Evolutionary conservation across 2,113 vertebrate genomes (phyloP), one percentile per base, ranked within the genome.

Genomic region (Echinops telfairi): DNA sequence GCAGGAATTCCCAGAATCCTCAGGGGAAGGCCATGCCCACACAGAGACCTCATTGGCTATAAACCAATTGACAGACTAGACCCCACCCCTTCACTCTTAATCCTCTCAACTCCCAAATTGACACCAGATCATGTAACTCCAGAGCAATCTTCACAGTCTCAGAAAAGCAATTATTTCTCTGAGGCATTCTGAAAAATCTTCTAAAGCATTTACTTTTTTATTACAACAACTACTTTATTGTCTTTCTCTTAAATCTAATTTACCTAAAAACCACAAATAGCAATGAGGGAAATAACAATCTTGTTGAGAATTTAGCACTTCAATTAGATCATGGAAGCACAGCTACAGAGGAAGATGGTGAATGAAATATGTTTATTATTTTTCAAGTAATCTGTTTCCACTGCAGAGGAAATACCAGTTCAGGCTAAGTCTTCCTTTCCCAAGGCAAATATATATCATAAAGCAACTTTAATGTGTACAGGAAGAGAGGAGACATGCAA

Each of bases 401-500:
- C 10, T 14, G 16, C 70, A n/a, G 68, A 62, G 14, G 5, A 70
- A 66, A 27, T 3, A 11, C 31, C 47, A 3, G 33, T 3, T 58
- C 80, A 8, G 76, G 53, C 47, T 3, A 12, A n/a, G 31, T 31
- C 47, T 62, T 43, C 27, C 25, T 70, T 62, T 83, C 77, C 47
- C 23, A 5, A 31, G n/a, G 19, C 36, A 1, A 53, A 53, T 2
- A 62, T 4, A 3, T 23, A 25, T 31, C 8, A 0, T 20, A 77
- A 53, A 62, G n/a, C 31, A 4, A 1, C 25, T 43, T 83, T 64
- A 25, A 25, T 73, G 25, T 66, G 33, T 3, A 6, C 1, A 4
- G 2, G 3, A 14, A 47, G 70, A 83, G 43, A 73, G 25, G n/a
- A 77, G 12, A 19, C 1, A 0, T 0, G 2, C 64, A 3, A 22